These are phyloP conservation scores for Philypnodon macrostomus DNA, from an alignment of 2,797 vertebrate species.

Conservation along the genomic window DNA sequence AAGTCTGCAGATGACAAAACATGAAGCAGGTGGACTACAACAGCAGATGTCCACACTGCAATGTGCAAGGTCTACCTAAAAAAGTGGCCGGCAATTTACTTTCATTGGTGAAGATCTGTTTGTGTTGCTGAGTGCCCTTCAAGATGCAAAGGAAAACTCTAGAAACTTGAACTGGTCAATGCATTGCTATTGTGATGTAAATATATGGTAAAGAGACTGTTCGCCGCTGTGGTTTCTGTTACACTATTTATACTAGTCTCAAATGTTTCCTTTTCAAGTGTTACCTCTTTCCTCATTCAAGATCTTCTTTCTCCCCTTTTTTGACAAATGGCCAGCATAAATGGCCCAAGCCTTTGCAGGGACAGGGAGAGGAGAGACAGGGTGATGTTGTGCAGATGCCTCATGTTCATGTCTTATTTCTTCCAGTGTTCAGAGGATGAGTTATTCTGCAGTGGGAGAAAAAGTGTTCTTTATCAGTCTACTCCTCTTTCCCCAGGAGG, in stretches of 20 bases:
- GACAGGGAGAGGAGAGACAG: constrained; percentile 11
- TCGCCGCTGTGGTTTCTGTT: constrained; percentile 44
- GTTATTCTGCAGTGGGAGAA: constrained; percentile 38
- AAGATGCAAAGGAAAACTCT: no score
- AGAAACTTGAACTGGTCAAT: constrained; percentile 50
- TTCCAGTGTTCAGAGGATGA: constrained; percentile 33
- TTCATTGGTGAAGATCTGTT: no score
- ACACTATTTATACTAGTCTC: constrained; percentile 41
- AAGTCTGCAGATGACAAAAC: no score
- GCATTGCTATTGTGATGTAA: constrained; percentile 66
- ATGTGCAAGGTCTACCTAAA: no score
- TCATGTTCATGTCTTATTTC: constrained; percentile 28
- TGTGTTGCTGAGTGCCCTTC: no score
- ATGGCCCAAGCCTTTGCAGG: constrained; percentile 37
- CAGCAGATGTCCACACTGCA: no score
- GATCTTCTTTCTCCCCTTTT: constrained; percentile 59
- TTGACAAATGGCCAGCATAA: constrained; percentile 46
- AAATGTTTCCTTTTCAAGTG: constrained; percentile 66
- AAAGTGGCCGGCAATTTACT: no score
- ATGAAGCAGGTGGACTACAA: no score
- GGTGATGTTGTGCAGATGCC: constrained; percentile 41
- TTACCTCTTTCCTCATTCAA: constrained; percentile 62
- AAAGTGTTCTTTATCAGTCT: constrained; percentile 21
- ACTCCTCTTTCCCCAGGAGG: constrained; percentile 33
- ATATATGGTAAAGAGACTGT: constrained; percentile 68